Conservation (phyloP, 2,888 invertebrate genomes). For the Sphinx pinastri region DNA sequence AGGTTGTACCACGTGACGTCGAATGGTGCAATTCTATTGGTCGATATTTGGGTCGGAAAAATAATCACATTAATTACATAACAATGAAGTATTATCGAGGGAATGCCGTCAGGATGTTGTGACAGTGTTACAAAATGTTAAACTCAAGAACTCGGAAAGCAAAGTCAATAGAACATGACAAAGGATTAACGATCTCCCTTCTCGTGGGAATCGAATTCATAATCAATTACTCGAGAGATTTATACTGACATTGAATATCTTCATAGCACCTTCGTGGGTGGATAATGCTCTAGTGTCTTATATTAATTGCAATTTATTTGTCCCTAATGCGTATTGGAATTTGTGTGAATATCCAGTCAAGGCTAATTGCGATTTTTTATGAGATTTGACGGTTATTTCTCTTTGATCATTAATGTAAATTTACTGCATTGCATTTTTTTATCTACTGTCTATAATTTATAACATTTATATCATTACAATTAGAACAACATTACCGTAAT, state of each 20-base stretch:
- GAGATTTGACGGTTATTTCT: background rate
- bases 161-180: background rate
- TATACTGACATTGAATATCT: constrained; percentile 19
- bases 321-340: background rate
- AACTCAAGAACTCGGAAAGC: background rate
- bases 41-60: too few species aligned
- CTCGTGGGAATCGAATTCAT: constrained; percentile 5
- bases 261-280: background rate
- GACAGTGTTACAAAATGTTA: too few species aligned
- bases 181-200: background rate
- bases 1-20: too few species aligned
- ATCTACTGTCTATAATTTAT: too few species aligned
- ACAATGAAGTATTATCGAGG: too few species aligned
- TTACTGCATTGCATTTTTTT: too few species aligned
- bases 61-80: too few species aligned
- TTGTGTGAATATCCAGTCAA: background rate
- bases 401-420: background rate
- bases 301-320: background rate
- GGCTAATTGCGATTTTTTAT: background rate
- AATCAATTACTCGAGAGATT: constrained; percentile 18
- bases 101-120: too few species aligned
- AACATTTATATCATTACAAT: too few species aligned
- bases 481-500: too few species aligned
- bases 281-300: constrained; percentile 7
- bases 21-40: too few species aligned